phyloP scores from a whole-genome alignment of 2,797 vertebrate genomes.

The Myotis daubentonii region DNA sequence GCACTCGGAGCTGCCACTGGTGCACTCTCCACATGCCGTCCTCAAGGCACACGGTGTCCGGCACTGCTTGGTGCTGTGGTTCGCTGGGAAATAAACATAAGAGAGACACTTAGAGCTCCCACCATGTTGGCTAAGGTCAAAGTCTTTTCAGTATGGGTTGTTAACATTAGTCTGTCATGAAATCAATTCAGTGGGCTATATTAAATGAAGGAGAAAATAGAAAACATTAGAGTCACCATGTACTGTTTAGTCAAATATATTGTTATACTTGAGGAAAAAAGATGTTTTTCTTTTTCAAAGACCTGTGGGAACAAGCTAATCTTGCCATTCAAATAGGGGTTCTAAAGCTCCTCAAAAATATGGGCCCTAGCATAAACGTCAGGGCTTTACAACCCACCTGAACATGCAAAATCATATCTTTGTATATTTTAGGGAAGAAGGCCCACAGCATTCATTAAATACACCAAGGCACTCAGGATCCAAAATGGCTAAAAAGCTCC shows the following conservation, averaged over 20 bases:
- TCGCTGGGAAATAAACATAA: conserved; percentile 86
- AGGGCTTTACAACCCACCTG: not conserved
- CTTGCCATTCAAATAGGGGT: not conserved
- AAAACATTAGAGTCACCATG: not conserved
- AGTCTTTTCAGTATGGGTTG: not conserved
- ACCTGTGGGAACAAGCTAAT: not conserved
- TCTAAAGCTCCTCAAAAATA: not conserved
- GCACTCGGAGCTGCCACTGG: conserved; percentile 96
- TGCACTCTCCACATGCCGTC: conserved; percentile 92
- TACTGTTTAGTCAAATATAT: not conserved
- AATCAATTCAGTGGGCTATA: conserved; percentile 4
- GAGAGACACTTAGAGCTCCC: conserved; percentile 2
- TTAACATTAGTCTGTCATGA: not conserved
- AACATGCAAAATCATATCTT: not conserved
- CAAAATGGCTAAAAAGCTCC: not conserved
- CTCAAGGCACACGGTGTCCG: conserved; percentile 94
- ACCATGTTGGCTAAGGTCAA: not conserved
- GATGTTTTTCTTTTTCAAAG: not conserved
- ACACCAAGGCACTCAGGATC: not conserved
- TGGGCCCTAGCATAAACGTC: not conserved
- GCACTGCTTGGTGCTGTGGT: conserved; percentile 98
- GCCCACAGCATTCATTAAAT: not conserved
- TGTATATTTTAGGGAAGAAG: not conserved
- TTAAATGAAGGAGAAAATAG: not conserved
- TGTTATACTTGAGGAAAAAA: not conserved